Percentiles rank a stretch among this genome's conserved stretches.
These are phyloP conservation scores for Rhizomys pruinosus DNA, from an alignment of 2,113 vertebrate genomes.

Conservation along the genomic window DNA sequence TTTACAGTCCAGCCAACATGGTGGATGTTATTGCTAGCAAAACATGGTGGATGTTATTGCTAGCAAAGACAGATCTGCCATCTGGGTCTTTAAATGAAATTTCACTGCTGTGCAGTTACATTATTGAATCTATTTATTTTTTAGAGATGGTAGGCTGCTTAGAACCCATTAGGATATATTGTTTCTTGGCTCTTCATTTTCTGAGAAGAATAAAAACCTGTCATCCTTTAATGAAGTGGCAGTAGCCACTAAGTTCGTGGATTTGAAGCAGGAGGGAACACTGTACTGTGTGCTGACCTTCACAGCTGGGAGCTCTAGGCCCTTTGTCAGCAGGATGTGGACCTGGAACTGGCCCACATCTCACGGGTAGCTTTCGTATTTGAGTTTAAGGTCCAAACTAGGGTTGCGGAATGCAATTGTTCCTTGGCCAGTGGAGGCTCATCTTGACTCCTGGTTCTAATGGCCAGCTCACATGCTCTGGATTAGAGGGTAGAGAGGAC, in stretches of 20 bases:
- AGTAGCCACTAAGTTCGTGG: fast-evolving
- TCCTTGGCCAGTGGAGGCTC: fast-evolving
- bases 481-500: not conserved
- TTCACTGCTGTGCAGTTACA: not conserved
- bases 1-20: too few species aligned
- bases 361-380: too few species aligned
- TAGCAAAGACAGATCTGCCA: not conserved
- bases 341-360: not conserved
- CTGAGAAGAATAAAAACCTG: not conserved
- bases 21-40: not conserved
- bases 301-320: not conserved
- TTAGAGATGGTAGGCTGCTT: not conserved
- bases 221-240: not conserved
- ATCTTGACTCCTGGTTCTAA: not conserved
- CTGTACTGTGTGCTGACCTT: not conserved
- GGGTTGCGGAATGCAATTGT: not conserved
- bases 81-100: not conserved
- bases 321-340: not conserved
- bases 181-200: not conserved
- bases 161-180: not conserved
- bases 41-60: not conserved
- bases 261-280: not conserved
- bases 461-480: not conserved
- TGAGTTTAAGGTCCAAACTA: not conserved
- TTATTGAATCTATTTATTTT: not conserved